These are phyloP conservation scores for Hydrozoanthus gracilis DNA, from an alignment of 92 coral and sea anemone species.

Conservation along the genomic window DNA sequence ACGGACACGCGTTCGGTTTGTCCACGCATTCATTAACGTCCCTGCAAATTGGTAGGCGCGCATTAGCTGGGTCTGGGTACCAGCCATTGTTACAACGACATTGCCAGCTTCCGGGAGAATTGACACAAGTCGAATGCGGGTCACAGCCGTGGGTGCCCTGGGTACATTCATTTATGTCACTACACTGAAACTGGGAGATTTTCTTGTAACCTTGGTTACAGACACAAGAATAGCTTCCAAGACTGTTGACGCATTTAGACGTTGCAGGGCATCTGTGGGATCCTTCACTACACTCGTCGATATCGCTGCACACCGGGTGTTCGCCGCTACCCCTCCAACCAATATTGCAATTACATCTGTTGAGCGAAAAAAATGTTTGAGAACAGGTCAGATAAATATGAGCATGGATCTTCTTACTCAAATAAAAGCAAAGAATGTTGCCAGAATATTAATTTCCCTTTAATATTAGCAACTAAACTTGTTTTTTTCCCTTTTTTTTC, in stretches of 20 bases:
- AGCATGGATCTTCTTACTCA: no score
- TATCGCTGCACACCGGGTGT: constrained; percentile 49
- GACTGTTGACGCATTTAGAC: no score
- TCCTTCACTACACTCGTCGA: no score
- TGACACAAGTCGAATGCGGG: constrained; percentile 45
- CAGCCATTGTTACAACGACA: constrained; percentile 6
- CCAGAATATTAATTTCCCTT: no score
- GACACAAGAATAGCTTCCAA: constrained; percentile 60
- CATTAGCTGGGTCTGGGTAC: no score
- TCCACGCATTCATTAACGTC: constrained; percentile 57
- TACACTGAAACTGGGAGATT: constrained; percentile 27
- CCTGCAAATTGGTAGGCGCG: neutral
- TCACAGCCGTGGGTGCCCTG: constrained; percentile 65
- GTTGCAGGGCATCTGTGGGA: no score
- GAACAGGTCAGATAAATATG: no score
- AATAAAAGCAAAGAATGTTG: no score
- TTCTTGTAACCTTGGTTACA: constrained; percentile 64
- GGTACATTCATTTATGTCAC: no score
- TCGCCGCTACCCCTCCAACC: constrained; percentile 63
- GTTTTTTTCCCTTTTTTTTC: no score
- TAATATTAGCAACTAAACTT: no score
- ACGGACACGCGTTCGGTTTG: constrained; percentile 56
- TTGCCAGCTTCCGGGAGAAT: neutral
- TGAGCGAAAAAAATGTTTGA: no score
- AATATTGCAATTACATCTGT: constrained; percentile 45